These are phyloP conservation scores for Enteromius paludinosus DNA, from an alignment of 2,797 vertebrate species.

Conservation along the genomic window DNA sequence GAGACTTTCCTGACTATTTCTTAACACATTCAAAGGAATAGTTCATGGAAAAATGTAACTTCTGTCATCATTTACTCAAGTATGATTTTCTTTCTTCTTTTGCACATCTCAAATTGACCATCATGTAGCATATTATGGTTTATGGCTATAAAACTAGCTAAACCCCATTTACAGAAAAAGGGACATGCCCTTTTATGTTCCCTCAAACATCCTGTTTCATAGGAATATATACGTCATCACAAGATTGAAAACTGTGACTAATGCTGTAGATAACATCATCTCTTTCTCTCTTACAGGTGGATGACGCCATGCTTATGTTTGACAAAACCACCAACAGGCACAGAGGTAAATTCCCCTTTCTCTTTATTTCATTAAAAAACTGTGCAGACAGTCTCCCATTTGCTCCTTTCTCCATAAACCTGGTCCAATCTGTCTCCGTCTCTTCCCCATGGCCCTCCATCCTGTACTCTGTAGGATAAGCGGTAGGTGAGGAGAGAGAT, in stretches of 20 bases:
- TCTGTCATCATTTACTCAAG: too few species aligned
- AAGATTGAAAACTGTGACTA: not conserved
- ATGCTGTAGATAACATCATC: not conserved
- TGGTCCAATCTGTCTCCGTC: slow-evolving; percentile 34
- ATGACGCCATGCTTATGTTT: slow-evolving; percentile 99
- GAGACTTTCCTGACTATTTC: too few species aligned
- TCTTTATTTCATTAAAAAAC: slow-evolving; percentile 13
- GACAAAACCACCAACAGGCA: slow-evolving; percentile 99
- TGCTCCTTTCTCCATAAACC: not conserved
- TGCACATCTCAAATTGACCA: not conserved
- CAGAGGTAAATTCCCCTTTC: slow-evolving; percentile 85
- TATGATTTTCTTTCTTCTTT: too few species aligned
- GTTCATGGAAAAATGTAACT: too few species aligned
- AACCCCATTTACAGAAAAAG: not conserved
- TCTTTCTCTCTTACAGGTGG: slow-evolving; percentile 83
- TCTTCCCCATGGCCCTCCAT: slow-evolving; percentile 31
- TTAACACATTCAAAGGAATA: too few species aligned
- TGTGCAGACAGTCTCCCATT: slow-evolving; percentile 7
- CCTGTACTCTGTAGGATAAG: slow-evolving; percentile 67
- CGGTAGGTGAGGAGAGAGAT: slow-evolving; percentile 72
- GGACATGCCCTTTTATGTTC: not conserved
- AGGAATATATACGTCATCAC: not conserved
- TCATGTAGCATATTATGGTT: not conserved
- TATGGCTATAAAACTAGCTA: not conserved
- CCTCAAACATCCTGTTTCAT: not conserved